These are phyloP conservation scores for Watsonalla binaria DNA, from an alignment of 2,888 invertebrate genomes.

Conservation along the genomic window DNA sequence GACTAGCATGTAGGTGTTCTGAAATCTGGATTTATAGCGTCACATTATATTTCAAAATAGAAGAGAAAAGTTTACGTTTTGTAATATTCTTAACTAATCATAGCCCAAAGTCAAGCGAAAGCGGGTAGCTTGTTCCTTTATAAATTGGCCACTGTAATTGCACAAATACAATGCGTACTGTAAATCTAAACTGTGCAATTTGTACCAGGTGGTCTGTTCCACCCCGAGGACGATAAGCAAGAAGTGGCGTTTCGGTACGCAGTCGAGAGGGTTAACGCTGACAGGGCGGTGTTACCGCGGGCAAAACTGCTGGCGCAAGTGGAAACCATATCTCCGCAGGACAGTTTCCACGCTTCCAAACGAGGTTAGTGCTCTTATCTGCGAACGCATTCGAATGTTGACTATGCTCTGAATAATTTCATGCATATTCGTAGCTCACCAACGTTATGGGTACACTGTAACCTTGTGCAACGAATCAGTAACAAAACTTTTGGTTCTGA, in stretches of 20 bases:
- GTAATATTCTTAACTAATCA: too few relatives aligned
- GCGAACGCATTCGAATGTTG: not conserved
- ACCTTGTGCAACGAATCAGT: too few relatives aligned
- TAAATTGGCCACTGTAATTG: too few relatives aligned
- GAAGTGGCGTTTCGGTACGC: slow-evolving; percentile 96
- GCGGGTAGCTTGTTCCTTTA: too few relatives aligned
- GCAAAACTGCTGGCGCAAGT: slow-evolving; percentile 94
- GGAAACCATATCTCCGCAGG: slow-evolving; percentile 92
- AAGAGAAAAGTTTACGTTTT: too few relatives aligned
- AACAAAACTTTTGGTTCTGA: too few relatives aligned
- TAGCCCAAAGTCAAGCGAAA: too few relatives aligned
- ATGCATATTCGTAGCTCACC: not conserved
- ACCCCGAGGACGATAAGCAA: slow-evolving; percentile 91
- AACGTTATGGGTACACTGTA: too few relatives aligned
- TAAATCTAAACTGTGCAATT: not conserved
- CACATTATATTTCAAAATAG: too few relatives aligned
- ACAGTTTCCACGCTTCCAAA: slow-evolving; percentile 96
- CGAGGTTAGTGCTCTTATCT: slow-evolving; percentile 81
- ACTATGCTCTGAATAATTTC: not conserved
- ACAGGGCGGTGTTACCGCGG: slow-evolving; percentile 88
- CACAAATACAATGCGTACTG: too few relatives aligned
- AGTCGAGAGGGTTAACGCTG: slow-evolving; percentile 92
- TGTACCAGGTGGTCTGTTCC: slow-evolving; percentile 88
- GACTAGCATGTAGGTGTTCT: too few relatives aligned
- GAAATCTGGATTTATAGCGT: too few relatives aligned